Evolutionary conservation across 2,113 vertebrate species (phyloP).

Genomic region (Seriola rivoliana): DNA sequence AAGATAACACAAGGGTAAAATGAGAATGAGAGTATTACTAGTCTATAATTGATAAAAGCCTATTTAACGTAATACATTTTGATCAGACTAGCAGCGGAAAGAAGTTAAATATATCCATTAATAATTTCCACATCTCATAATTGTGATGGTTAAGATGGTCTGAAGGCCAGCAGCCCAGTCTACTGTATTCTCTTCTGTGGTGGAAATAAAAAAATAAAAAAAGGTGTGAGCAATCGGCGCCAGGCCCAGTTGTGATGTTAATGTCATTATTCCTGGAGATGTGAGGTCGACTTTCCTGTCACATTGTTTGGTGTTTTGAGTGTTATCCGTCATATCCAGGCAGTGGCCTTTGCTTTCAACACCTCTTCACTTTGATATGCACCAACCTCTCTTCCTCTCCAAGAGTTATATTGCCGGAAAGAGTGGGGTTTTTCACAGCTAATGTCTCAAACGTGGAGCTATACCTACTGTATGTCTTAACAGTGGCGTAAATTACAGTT

Average conservation of each 20-base stretch:
- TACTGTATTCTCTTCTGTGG: constrained; percentile 45
- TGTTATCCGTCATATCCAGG: constrained; percentile 90
- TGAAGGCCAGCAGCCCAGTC: constrained; percentile 2
- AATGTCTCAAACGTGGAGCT: constrained; percentile 55
- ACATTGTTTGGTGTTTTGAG: constrained; percentile 87
- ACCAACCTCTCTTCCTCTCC: constrained; percentile 87
- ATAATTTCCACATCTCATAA: constrained; percentile 5
- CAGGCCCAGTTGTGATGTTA: constrained; percentile 86
- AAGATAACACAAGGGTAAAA: neutral
- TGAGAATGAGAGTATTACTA: neutral
- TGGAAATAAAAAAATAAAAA: constrained; percentile 32
- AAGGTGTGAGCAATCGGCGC: constrained; percentile 78
- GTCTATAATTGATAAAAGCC: neutral
- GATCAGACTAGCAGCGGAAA: neutral
- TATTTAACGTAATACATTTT: too few species aligned
- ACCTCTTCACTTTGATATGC: constrained; percentile 95
- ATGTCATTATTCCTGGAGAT: constrained; percentile 86
- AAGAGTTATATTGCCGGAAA: constrained; percentile 90
- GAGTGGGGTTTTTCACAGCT: constrained; percentile 91
- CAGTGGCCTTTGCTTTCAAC: constrained; percentile 87
- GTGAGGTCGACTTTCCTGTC: constrained; percentile 84
- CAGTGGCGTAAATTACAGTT: neutral
- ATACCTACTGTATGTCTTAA: neutral
- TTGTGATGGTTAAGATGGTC: neutral
- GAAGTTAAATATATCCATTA: neutral